A percentile compares a stretch with the other conserved stretches of the same genome.
phyloP scores from a whole-genome alignment of 1,140 invertebrate genomes.

The Bombus confusus region DNA sequence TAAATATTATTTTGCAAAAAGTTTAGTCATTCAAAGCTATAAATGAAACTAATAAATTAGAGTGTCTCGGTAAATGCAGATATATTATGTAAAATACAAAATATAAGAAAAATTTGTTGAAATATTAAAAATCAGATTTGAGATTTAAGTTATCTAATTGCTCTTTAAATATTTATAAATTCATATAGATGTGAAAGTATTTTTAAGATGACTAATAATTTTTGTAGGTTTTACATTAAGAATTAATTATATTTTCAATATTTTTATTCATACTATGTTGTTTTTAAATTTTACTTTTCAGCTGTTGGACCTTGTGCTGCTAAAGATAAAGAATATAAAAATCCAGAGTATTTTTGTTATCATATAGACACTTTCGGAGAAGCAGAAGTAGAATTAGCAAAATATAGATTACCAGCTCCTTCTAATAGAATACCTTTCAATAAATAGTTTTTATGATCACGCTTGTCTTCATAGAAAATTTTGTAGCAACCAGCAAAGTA shows the following conservation, averaged over 20 bases:
- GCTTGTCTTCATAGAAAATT: not conserved
- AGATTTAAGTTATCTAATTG: not conserved
- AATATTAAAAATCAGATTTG: not conserved
- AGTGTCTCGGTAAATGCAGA: not conserved
- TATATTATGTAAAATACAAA: not conserved
- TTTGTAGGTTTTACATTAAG: not conserved
- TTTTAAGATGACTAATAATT: not conserved
- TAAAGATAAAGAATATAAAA: constrained; percentile 90
- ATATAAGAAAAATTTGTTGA: not conserved
- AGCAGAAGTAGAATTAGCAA: constrained; percentile 92
- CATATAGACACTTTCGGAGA: constrained; percentile 90
- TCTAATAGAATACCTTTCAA: constrained; percentile 80
- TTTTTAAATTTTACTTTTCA: constrained; percentile 58
- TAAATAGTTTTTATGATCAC: constrained; percentile 5
- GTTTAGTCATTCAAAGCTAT: no score
- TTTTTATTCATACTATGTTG: not conserved
- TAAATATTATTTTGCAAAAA: not conserved
- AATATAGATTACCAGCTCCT: constrained; percentile 89
- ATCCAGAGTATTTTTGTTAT: constrained; percentile 94
- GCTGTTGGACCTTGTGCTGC: constrained; percentile 88
- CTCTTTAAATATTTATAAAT: not conserved
- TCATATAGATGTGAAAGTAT: no score
- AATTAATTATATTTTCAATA: not conserved
- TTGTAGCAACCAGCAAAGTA: not conserved
- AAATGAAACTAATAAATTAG: not conserved